Evolutionary conservation across 2,797 vertebrate species (phyloP).

Genomic region (Eulemur coronatus): DNA sequence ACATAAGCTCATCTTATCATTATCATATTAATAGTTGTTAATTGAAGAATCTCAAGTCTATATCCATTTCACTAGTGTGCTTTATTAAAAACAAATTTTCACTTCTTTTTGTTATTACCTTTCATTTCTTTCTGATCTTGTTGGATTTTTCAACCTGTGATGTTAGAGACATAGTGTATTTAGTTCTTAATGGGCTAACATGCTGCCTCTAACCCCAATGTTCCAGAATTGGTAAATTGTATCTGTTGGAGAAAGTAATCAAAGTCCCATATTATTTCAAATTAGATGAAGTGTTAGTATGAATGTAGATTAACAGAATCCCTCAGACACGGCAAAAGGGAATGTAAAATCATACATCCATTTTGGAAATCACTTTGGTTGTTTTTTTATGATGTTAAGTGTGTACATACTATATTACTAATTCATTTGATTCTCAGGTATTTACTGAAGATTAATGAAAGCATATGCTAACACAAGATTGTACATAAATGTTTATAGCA

Average conservation of each 20-base stretch:
- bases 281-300: neutral
- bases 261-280: neutral
- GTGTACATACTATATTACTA: neutral
- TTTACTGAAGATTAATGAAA: neutral
- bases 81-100: neutral
- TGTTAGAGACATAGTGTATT: neutral
- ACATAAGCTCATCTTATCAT: neutral
- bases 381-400: neutral
- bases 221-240: neutral
- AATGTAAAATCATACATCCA: neutral
- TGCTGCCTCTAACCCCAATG: accelerated
- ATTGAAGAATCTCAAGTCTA: neutral
- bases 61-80: neutral
- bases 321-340: neutral
- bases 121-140: neutral
- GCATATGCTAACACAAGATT: neutral
- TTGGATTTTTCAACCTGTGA: neutral
- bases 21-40: neutral
- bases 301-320: neutral
- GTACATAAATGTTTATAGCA: neutral
- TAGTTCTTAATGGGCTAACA: neutral
- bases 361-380: neutral
- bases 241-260: neutral
- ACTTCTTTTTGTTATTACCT: neutral
- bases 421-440: neutral